Conservation (phyloP, 2,888 invertebrate species). For the Drosophila anomalipes region DNA sequence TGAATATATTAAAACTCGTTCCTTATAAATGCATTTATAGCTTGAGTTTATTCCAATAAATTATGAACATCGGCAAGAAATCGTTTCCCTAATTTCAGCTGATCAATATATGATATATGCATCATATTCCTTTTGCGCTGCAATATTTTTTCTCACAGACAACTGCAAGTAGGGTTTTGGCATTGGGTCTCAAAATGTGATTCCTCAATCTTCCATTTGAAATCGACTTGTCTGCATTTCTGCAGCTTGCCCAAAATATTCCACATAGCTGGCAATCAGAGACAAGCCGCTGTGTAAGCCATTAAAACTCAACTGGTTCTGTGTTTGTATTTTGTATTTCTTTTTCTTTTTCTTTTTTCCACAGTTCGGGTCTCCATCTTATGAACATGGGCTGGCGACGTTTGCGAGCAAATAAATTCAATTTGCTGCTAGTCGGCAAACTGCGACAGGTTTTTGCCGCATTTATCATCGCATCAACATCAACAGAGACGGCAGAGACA, state of each 20-base stretch:
- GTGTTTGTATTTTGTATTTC: constrained; percentile 30
- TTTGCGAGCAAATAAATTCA: constrained; percentile 77
- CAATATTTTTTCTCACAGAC: background rate
- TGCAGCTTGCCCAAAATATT: constrained; percentile 41
- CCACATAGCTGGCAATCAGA: constrained; percentile 61
- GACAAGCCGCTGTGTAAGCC: constrained; percentile 61
- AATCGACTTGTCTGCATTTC: constrained; percentile 27
- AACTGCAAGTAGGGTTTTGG: background rate
- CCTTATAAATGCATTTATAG: background rate
- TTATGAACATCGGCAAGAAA: background rate
- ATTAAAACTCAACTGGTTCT: constrained; percentile 63
- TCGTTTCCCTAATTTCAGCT: too few species aligned
- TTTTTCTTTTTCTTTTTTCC: constrained; percentile 8
- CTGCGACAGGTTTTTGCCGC: constrained; percentile 79
- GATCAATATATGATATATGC: background rate
- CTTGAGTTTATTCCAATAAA: background rate
- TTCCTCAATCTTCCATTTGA: constrained; percentile 26
- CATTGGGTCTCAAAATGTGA: constrained; percentile 1
- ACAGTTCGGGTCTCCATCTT: constrained; percentile 37
- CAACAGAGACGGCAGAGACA: constrained; percentile 32
- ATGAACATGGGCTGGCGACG: constrained; percentile 53
- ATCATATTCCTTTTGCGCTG: background rate
- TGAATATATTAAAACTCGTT: background rate
- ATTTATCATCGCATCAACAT: constrained; percentile 78
- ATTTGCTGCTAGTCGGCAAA: constrained; percentile 71